Percentiles rank a stretch among this genome's conserved stretches.
Evolutionary conservation across 2,113 vertebrate species (phyloP).

Genomic region (Datnioides undecimradiatus): DNA sequence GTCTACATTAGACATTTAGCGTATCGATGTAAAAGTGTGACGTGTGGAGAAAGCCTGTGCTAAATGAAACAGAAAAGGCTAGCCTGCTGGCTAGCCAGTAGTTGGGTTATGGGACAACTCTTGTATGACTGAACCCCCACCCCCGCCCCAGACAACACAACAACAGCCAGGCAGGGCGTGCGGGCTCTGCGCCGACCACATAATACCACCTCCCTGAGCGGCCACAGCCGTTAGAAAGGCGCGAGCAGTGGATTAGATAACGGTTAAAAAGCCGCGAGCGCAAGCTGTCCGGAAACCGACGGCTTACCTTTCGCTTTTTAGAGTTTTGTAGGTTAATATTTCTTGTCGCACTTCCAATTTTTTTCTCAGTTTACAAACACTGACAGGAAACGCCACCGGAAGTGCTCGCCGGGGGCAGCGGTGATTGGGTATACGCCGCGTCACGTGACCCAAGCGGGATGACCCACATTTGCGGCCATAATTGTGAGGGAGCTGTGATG

Average conservation of each 20-base stretch:
- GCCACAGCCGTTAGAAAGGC: background rate
- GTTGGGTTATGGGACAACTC: conserved; percentile 63
- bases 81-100: conserved; percentile 48
- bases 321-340: conserved; percentile 60
- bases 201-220: conserved; percentile 39
- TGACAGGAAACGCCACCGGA: conserved; percentile 87
- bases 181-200: conserved; percentile 67
- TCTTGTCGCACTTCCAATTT: conserved; percentile 83
- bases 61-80: conserved; percentile 27
- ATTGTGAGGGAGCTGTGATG: conserved; percentile 34
- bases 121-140: conserved; percentile 57
- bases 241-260: background rate
- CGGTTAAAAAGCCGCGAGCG: no score
- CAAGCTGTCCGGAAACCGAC: background rate
- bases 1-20: background rate
- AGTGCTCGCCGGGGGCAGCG: conserved; percentile 74
- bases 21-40: background rate
- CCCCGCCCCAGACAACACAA: conserved; percentile 76
- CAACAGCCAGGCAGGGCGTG: conserved; percentile 78
- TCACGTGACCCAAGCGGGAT: conserved; percentile 61
- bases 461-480: conserved; percentile 59
- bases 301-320: conserved; percentile 72
- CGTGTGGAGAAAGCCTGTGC: background rate
- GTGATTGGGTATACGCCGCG: conserved; percentile 52
- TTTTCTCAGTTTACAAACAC: conserved; percentile 88